Base-by-base conservation (phyloP, 2,888 invertebrate genomes). In the Polyommatus icarus region DNA sequence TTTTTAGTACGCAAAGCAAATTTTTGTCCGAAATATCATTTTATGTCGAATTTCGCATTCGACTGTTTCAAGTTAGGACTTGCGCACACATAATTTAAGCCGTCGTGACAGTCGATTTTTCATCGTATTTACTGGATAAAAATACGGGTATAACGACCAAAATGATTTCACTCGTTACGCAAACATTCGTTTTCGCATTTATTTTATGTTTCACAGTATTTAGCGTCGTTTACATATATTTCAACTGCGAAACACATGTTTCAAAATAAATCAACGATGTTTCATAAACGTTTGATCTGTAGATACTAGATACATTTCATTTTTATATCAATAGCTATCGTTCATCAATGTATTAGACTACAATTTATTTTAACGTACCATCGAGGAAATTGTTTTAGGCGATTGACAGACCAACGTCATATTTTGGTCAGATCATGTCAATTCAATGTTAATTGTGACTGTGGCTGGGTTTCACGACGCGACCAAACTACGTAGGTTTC, bases 111-210 rank as follows among this genome's bases (percentile, higher is more conserved):
- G 29, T 29, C 67, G 15, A 67, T 18, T 67, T 67, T 67, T 67
- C 67, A 67, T 67, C 67, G 67, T 67, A 29, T 67, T 67, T 67
- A 67, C 67, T 67, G 67, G 67, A 67, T 67, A 67, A 67, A 67
- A 67, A 67, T 67, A 32, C 67, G 67, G 29, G 29, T 67, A 67
- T 67, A 67, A 67, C 29, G 29, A 32, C 67, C 29, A 67, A 67
- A 67, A 32, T 67, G 29, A 67, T 67, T 67, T 67, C 29, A 32
- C 29, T 67, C 67, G 15, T 67, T 32, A 67, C 29, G 67, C 29
- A 32, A 67, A 67, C 67, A 32, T 32, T 67, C 67, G 67, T 32
- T 29, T 29, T 67, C 32, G 29, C 7, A 67, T 67, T 67, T 67
- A 29, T 67, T 67, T 67, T 67, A 67, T 67, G 67, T 67, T 67